phyloP scores from a whole-genome alignment of 2,797 vertebrate genomes.

The Chanos chanos region DNA sequence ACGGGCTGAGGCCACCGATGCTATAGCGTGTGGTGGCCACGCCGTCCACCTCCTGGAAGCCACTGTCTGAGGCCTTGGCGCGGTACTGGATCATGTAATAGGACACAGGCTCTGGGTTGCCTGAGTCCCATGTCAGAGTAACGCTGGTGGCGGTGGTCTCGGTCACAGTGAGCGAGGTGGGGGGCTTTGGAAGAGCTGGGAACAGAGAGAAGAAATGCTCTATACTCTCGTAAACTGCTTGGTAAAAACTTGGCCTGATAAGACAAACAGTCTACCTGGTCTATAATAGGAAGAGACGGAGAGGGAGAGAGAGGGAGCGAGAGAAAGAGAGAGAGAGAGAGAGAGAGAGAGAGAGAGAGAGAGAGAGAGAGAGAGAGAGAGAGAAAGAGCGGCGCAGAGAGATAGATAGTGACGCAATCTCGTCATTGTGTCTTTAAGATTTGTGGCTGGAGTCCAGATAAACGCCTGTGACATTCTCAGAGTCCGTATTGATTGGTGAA shows the following conservation, averaged over 20 bases:
- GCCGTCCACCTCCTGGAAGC: constrained; percentile 91
- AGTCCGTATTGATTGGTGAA: constrained; percentile 56
- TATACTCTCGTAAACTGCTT: no score
- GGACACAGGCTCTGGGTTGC: constrained; percentile 86
- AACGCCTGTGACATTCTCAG: constrained; percentile 62
- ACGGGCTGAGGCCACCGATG: constrained; percentile 93
- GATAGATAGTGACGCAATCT: constrained; percentile 39
- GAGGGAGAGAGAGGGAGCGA: background rate
- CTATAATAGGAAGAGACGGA: constrained; percentile 87
- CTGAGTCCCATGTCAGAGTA: constrained; percentile 94
- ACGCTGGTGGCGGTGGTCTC: constrained; percentile 96
- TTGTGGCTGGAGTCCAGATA: constrained; percentile 47
- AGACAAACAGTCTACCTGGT: background rate
- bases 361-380: constrained; percentile 3
- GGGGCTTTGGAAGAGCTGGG: constrained; percentile 88
- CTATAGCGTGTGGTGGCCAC: constrained; percentile 94
- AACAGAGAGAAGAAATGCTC: constrained; percentile 9
- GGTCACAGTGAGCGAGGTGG: constrained; percentile 82
- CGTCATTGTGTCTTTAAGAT: constrained; percentile 44
- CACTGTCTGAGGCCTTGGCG: constrained; percentile 74
- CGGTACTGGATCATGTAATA: constrained; percentile 95
- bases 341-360: background rate
- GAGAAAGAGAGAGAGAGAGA: background rate
- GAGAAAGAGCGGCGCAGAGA: constrained; percentile 9
- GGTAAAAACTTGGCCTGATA: no score